Evolutionary conservation across 2,888 invertebrate species (phyloP).

Genomic region (Drosophila nr. perissopoda): DNA sequence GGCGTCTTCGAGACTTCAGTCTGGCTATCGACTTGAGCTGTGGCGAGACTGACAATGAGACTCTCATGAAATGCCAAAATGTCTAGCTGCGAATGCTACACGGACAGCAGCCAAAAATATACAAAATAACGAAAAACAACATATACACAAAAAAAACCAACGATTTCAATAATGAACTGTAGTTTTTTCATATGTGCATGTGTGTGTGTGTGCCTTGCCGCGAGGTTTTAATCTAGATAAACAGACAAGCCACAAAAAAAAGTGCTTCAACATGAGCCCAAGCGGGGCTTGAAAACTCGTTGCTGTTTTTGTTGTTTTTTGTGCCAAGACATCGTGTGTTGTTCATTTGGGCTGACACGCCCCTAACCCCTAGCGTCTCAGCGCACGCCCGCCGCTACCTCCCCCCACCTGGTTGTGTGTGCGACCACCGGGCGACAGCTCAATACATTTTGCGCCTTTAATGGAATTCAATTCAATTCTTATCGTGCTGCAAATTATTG

Average conservation of each 20-base stretch:
- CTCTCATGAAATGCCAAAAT: constrained; percentile 79
- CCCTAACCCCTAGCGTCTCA: constrained; percentile 43
- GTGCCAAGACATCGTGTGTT: constrained; percentile 58
- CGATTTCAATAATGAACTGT: constrained; percentile 80
- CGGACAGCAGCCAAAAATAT: constrained; percentile 46
- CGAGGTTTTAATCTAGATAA: constrained; percentile 80
- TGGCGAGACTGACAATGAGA: constrained; percentile 64
- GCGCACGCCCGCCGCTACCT: constrained; percentile 2
- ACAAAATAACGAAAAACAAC: constrained; percentile 15
- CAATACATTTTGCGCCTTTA: constrained; percentile 79
- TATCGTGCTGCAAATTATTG: constrained; percentile 82
- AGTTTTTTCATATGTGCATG: constrained; percentile 46
- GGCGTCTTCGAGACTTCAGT: constrained; percentile 28
- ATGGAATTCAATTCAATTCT: constrained; percentile 82
- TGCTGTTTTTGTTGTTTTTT: constrained; percentile 30
- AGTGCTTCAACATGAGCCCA: constrained; percentile 63
- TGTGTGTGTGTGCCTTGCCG: constrained; percentile 48
- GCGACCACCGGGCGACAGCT: constrained; percentile 58
- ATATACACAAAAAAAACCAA: constrained; percentile 39
- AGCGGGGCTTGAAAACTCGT: constrained; percentile 54
- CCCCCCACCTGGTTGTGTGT: background rate
- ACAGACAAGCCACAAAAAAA: constrained; percentile 56
- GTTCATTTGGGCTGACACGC: constrained; percentile 56
- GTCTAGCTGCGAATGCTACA: constrained; percentile 75
- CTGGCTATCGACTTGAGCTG: constrained; percentile 37